Base-by-base conservation (phyloP, 2,888 invertebrate genomes). In the Phalera bucephala region DNA sequence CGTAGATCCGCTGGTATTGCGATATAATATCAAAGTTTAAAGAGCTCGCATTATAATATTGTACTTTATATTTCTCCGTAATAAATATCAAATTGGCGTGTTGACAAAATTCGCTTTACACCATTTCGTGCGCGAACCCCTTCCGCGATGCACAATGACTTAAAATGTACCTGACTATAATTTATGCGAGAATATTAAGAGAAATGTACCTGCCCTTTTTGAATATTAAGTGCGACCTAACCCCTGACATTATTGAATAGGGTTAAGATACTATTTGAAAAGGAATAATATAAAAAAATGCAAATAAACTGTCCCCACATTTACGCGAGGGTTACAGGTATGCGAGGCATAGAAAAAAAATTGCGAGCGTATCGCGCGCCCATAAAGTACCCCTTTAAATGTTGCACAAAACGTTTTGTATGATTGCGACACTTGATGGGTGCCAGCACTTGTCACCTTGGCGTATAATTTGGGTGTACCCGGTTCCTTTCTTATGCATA, bases 141-240 rank as follows among this genome's bases (percentile, higher is more conserved):
- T 55, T 59, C 52, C 58, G 78, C 75, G 72, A 64, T 74, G 75
- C 80, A 89, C 86, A 89, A 89, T 86, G 83, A 70, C 72, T 68
- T 72, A 78, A 83, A 87, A 85, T 89, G 88, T 90, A 90, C 90
- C 90, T 90, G 90, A 88, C 85, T 89, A 80, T 90, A 90, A 90
- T 90, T 90, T 90, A 90, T 90, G 88, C 90, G 85, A 87, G 83
- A 89, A 84, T 88, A 87, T 89, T 89, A 85, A 83, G 82, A 84
- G 84, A 85, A 88, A 89, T 87, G 90, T 90, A 90, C 90, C 90
- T 90, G 90, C 90, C 90, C 88, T 90, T 83, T 80, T 81, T 84
- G 89, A 89, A 90, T 90, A 88, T 89, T 90, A 89, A 90, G 88
- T 90, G 89, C 84, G 90, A 90, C 88, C 80, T 90, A 88, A 90